Evolutionary conservation across 2,888 invertebrate genomes (phyloP).

Genomic region (Microplitis manilae): DNA sequence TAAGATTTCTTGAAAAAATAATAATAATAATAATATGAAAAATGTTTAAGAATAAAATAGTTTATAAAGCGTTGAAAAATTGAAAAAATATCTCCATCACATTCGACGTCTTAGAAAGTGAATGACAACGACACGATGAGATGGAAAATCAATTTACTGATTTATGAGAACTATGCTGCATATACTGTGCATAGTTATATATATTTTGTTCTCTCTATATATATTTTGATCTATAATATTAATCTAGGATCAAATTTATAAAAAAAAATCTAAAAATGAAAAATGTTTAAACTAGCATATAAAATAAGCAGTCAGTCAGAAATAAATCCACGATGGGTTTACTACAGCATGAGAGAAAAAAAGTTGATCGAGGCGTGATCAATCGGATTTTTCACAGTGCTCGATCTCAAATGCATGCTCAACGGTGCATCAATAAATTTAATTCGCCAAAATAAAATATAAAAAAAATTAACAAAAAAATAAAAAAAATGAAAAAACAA

Average conservation of each 20-base stretch:
- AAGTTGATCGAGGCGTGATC: conserved; percentile 16
- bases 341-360: conserved; percentile 12
- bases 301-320: not conserved
- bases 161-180: not conserved
- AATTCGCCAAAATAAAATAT: conserved; percentile 8
- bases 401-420: conserved; percentile 8
- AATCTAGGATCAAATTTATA: not conserved
- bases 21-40: conserved; percentile 17
- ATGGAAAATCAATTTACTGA: conserved; percentile 2
- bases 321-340: conserved; percentile 5
- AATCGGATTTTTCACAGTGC: conserved; percentile 23
- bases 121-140: conserved; percentile 1
- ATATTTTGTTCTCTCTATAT: no score
- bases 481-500: no score
- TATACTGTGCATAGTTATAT: not conserved
- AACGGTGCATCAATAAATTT: conserved; percentile 20
- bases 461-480: not conserved
- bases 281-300: not conserved
- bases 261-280: conserved; percentile 5
- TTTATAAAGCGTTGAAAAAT: conserved; percentile 3
- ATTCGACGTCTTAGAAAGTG: not conserved
- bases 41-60: not conserved
- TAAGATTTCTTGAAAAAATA: not conserved
- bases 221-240: no score
- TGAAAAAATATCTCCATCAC: conserved; percentile 23